These are phyloP conservation scores for Ganaspis brasiliensis DNA, from an alignment of 2,888 invertebrate species.

Conservation along the genomic window DNA sequence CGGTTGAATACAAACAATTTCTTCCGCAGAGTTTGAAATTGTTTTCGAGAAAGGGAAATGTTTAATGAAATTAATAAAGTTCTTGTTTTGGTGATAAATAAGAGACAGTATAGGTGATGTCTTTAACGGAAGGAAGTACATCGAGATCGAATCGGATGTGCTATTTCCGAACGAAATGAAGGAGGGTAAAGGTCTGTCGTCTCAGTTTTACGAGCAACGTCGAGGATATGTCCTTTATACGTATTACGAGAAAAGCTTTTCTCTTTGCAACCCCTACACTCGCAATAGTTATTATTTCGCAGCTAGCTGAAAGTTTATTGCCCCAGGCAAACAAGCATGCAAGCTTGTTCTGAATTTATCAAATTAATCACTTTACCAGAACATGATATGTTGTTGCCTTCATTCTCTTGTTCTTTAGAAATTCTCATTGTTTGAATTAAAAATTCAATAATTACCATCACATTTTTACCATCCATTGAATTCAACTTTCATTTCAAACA, in stretches of 20 bases:
- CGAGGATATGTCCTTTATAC: conserved; percentile 44
- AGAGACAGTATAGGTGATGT: too few relatives aligned
- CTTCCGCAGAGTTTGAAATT: too few relatives aligned
- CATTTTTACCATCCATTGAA: too few relatives aligned
- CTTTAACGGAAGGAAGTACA: conserved; percentile 15
- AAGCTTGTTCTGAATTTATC: conserved; percentile 61
- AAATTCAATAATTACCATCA: too few relatives aligned
- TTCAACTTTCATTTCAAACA: too few relatives aligned
- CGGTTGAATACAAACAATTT: too few relatives aligned
- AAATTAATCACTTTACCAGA: conserved; percentile 73
- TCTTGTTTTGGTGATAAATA: too few relatives aligned
- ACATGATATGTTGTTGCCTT: conserved; percentile 34
- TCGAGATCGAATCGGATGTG: conserved; percentile 33
- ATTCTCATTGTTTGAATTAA: too few relatives aligned
- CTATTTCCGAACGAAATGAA: conserved; percentile 23
- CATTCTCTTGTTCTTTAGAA: not conserved
- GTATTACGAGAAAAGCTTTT: conserved; percentile 35
- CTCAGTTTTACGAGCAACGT: conserved; percentile 64
- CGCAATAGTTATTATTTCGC: conserved; percentile 55
- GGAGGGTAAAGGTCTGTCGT: conserved; percentile 44
- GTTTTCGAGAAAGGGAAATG: too few relatives aligned
- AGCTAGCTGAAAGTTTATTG: conserved; percentile 65
- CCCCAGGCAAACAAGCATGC: conserved; percentile 62
- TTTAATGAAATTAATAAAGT: too few relatives aligned
- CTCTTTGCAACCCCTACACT: conserved; percentile 42